Conservation (phyloP, 2,113 vertebrate species). For the Nyctibius bracteatus region DNA sequence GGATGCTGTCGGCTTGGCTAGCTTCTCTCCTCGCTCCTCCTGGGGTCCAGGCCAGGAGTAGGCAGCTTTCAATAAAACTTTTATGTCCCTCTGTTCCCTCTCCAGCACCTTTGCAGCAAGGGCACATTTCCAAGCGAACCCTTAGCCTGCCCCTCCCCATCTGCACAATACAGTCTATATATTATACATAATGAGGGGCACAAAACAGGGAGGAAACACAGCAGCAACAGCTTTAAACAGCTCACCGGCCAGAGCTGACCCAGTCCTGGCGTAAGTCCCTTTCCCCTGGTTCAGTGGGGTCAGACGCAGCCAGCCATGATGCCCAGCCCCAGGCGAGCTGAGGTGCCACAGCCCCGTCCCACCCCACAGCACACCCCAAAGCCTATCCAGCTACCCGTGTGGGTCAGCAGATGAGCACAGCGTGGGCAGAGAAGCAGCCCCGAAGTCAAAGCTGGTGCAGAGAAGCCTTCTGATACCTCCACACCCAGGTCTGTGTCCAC, state of each 20-base stretch:
- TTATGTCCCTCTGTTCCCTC: neutral
- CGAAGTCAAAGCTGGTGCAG: neutral
- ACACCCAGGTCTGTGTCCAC: neutral
- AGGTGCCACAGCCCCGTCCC: neutral
- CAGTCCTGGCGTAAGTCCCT: neutral
- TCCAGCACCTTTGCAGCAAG: neutral
- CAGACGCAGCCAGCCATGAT: neutral
- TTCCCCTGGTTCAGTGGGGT: neutral
- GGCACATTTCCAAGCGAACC: neutral
- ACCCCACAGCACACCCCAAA: neutral
- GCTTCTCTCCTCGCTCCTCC: neutral
- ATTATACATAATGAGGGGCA: neutral
- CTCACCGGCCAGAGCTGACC: neutral
- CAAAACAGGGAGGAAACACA: neutral
- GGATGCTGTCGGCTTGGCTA: neutral
- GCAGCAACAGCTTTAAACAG: neutral
- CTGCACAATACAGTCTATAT: neutral
- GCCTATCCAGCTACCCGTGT: rapidly evolving
- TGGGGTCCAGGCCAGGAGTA: neutral
- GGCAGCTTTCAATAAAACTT: neutral
- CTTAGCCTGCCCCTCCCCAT: neutral
- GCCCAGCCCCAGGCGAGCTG: neutral
- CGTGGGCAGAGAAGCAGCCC: neutral
- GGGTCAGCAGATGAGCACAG: neutral
- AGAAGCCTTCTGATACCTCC: neutral